These are phyloP conservation scores for Campoplex capitator DNA, from an alignment of 2,888 invertebrate genomes.

Conservation along the genomic window DNA sequence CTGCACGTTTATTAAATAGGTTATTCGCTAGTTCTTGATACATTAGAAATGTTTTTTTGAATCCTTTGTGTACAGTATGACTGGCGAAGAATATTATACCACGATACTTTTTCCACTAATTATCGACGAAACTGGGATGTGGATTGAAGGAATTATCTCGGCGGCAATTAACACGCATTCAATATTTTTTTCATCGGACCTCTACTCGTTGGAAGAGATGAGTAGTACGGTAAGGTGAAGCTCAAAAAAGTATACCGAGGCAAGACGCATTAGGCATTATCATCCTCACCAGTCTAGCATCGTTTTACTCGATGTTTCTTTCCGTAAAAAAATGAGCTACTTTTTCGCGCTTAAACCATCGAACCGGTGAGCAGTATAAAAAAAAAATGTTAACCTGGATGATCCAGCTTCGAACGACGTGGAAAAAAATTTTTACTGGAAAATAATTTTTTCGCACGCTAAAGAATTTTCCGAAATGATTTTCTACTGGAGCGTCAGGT, in stretches of 20 bases:
- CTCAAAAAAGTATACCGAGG: slow-evolving; percentile 56
- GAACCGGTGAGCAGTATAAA: no score
- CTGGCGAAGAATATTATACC: no score
- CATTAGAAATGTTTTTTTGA: no score
- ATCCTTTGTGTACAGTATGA: no score
- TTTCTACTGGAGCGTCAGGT: no score
- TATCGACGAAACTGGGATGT: not conserved
- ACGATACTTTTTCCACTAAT: not conserved
- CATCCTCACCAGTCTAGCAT: no score
- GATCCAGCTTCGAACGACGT: not conserved
- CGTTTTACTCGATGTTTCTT: no score
- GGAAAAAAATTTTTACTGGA: not conserved
- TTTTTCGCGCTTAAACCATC: no score
- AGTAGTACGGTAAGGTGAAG: slow-evolving; percentile 9
- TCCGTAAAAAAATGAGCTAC: no score
- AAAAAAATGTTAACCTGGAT: not conserved
- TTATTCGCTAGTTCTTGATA: no score
- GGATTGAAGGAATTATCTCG: slow-evolving; percentile 20
- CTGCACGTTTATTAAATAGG: no score
- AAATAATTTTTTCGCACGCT: not conserved
- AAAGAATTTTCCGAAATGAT: not conserved
- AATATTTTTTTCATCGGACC: slow-evolving; percentile 17
- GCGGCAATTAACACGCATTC: slow-evolving; percentile 47
- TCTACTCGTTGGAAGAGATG: slow-evolving; percentile 8
- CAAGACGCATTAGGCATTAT: not conserved